Evolutionary conservation across 2,113 vertebrate genomes (phyloP), one percentile per base, ranked within the genome.

Genomic region (Sylvietta virens): DNA sequence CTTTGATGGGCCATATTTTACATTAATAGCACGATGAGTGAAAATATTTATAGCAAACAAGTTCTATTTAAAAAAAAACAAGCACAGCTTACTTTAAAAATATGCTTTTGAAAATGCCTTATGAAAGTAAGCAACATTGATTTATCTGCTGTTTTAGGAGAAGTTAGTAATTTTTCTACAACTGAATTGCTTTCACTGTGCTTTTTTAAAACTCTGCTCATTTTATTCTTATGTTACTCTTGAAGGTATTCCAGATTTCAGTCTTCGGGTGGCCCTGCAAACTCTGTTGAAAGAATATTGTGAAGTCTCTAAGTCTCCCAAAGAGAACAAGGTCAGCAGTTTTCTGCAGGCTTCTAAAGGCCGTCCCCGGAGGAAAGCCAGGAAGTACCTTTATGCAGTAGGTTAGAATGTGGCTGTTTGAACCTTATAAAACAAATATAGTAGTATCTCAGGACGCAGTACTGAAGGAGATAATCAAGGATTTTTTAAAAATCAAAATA

Each of bases 311-410:
- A 99, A 98, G 96, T 98, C 98, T 94, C 98, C 98, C 76, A 99
- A 99, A 98, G 99, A 99, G 92, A 99, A 98, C 95, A 99, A 99
- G 96, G 97, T 98, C 93, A 98, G 98, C 97, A 98, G 97, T 97
- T 98, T 99, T 92, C 97, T 98, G 57, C 99, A 99, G 81, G 98
- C 98, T 65, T 97, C 98, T 92, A 99, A 99, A 96, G 98, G 98
- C 97, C 98, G 99, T 86, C 99, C 99, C 48, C 98, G 99, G 95
- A 98, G 98, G 96, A 99, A 99, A 98, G 99, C 99, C 69, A 98
- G 99, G 93, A 99, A 99, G 96, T 99, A 99, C 97, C 98, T 99
- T 87, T 99, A 99, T 93, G 99, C 99, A 81, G 98, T 99, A 97
- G 99, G 99, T 99, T 95, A 97, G 96, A 95, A 88, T 67, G 71